Evolutionary conservation across 2,888 invertebrate species (phyloP).

Genomic region (Tetheella fluctuosa): DNA sequence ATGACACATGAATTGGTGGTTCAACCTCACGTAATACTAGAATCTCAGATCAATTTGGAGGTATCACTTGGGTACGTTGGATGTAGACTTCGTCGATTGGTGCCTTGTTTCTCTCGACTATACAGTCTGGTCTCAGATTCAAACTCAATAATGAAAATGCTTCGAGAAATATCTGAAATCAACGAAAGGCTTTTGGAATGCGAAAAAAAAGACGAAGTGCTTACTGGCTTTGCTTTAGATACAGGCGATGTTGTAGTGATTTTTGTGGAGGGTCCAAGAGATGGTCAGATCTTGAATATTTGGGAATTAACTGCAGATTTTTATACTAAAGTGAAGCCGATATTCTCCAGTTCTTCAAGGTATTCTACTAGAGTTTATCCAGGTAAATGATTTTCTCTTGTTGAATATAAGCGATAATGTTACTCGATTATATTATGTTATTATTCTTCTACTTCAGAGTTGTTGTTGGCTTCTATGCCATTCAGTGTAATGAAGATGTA

Average conservation of each 20-base stretch:
- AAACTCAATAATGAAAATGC: conserved; percentile 41
- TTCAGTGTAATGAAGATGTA: conserved; percentile 69
- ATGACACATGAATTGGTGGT: conserved; percentile 49
- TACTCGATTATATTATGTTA: conserved; percentile 6
- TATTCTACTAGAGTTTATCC: conserved; percentile 64
- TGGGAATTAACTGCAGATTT: conserved; percentile 65
- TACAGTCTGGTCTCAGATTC: conserved; percentile 51
- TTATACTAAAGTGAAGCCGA: conserved; percentile 51
- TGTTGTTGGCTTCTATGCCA: conserved; percentile 47
- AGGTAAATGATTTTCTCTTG: conserved; percentile 42
- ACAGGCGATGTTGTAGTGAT: conserved; percentile 57
- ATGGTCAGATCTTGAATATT: conserved; percentile 60
- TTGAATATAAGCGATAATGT: neutral
- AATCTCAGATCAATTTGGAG: conserved; percentile 70
- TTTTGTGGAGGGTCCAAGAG: conserved; percentile 66
- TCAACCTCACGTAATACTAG: conserved; percentile 52
- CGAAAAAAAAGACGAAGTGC: conserved; percentile 36
- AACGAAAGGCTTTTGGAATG: conserved; percentile 46
- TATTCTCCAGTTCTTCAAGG: conserved; percentile 61
- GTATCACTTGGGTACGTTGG: conserved; percentile 70
- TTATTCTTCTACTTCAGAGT: conserved; percentile 42
- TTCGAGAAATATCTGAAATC: conserved; percentile 51
- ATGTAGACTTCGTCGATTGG: conserved; percentile 50
- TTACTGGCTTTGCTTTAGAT: conserved; percentile 73
- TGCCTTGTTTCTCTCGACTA: conserved; percentile 58